Base-by-base conservation (phyloP, 2,888 invertebrate genomes). In the Trachelus iudaicus region DNA sequence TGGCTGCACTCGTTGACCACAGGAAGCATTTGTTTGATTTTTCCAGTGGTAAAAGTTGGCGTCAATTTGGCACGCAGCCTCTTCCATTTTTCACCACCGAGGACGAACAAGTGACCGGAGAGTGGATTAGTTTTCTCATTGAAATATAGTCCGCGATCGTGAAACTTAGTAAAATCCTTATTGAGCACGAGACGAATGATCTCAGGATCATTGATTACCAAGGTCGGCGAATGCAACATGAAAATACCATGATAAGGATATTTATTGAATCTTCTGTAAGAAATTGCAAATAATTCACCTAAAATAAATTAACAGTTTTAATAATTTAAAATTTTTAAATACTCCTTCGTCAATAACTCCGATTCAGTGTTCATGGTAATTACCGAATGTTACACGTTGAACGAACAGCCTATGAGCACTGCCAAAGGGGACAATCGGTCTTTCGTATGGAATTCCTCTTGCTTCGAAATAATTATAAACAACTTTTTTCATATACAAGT, bases 31-130 rank as follows among this genome's bases (percentile, higher is more conserved):
- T 86, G 88, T 81, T 92, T 93, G 89, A 93, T 92, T 83, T 92
- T 93, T 9, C 92, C 92, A 0, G 92, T 91, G 1, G 92, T 92
- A 76, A 93, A 93, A 0, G 92, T 92, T 0, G 93, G 92, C 0
- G 92, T 91, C 35, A 93, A 79, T 75, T 92, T 92, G 0, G 87
- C 84, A 23, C 93, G 87, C 73, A 93, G 83, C 30, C 88, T 86
- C 75, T 91, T 92, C 93, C 93, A 93, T 75, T 91, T 89, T 1
- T 89, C 86, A 1, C 92, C 92, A 3, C 90, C 90, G 34, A 92
- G 76, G 23, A 83, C 82, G 11, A 91, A 83, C 11, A 92, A 81
- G 81, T 92, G 88, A 0, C 83, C 90, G 0, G 88, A 83, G 3
- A 92, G 69, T 0, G 92, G 92, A 83, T 92, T 92, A 33, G 87